Evolutionary conservation across 2,113 vertebrate genomes (phyloP).

Genomic region (Laterallus jamaicensis): DNA sequence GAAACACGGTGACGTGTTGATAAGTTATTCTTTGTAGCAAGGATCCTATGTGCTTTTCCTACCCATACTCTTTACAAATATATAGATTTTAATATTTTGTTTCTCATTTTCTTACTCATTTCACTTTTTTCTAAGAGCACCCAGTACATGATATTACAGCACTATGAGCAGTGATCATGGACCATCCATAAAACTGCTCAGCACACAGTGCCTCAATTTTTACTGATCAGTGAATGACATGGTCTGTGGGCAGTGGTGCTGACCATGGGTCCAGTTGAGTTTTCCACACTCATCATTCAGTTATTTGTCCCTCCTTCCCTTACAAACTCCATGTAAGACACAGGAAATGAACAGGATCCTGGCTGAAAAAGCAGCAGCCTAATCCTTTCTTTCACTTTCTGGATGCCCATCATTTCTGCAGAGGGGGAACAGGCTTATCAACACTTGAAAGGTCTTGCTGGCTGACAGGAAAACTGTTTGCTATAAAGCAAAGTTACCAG

Average conservation of each 20-base stretch:
- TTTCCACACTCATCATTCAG: neutral
- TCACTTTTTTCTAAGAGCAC: neutral
- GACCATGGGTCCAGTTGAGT: neutral
- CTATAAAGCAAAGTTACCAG: neutral
- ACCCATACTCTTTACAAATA: too few species aligned
- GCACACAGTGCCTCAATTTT: neutral
- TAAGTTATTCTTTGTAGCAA: neutral
- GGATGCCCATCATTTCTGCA: neutral
- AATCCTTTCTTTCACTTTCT: neutral
- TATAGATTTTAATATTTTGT: neutral
- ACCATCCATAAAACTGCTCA: neutral
- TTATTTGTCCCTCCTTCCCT: neutral
- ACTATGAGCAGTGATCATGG: neutral
- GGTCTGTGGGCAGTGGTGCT: neutral
- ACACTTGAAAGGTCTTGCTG: neutral
- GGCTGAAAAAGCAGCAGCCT: neutral
- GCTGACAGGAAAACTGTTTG: neutral
- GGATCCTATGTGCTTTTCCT: neutral
- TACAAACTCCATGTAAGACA: neutral
- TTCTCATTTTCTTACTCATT: neutral
- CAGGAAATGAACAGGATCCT: neutral
- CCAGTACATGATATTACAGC: neutral
- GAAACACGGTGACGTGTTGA: neutral
- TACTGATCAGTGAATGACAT: neutral
- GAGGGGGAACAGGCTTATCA: neutral